phyloP scores from a whole-genome alignment of 2,113 vertebrate species.

The Pygoscelis antarcticus region DNA sequence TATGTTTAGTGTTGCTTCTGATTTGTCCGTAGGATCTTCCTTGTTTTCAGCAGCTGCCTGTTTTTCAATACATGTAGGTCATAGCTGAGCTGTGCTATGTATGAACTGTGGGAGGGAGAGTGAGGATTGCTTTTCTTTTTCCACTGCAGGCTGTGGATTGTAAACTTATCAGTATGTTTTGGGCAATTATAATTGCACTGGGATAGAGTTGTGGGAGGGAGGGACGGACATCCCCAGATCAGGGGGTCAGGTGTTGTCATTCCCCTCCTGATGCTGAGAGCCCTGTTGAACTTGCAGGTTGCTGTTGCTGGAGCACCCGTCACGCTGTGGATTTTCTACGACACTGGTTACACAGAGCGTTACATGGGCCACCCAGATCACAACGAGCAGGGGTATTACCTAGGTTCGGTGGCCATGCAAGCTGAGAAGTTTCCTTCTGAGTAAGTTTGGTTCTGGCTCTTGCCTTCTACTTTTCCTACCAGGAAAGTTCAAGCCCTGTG shows the following conservation, averaged over 20 bases:
- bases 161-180: background rate
- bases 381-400: conserved; percentile 82
- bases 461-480: background rate
- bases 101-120: background rate
- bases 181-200: background rate
- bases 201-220: background rate
- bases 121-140: background rate
- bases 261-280: background rate
- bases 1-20: background rate
- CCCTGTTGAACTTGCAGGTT: conserved; percentile 69
- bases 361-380: conserved; percentile 85
- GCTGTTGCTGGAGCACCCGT: conserved; percentile 82
- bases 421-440: conserved; percentile 86
- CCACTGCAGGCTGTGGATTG: background rate
- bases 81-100: background rate
- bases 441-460: conserved; percentile 66
- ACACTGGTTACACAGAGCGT: conserved; percentile 83
- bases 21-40: background rate
- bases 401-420: conserved; percentile 84
- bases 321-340: conserved; percentile 84
- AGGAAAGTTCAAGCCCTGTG: background rate
- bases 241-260: background rate
- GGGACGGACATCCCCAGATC: fast-evolving
- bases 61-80: background rate
- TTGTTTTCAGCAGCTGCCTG: background rate